A percentile compares a stretch with the other conserved stretches of the same genome.
phyloP scores from a whole-genome alignment of 2,888 invertebrate species.

The Drosophila neotestacea region DNA sequence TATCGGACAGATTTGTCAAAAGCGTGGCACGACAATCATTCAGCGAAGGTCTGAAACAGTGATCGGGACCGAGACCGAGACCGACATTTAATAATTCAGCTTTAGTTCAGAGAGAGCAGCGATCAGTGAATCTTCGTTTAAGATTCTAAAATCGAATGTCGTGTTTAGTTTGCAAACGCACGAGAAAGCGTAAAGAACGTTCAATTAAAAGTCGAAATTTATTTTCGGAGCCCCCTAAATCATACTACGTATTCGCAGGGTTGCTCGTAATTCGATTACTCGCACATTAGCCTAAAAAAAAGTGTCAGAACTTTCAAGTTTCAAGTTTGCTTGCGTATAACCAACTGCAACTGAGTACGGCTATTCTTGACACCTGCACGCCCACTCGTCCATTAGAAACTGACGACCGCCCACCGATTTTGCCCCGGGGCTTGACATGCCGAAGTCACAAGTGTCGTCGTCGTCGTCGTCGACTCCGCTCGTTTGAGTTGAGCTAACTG shows the following conservation, averaged over 20 bases:
- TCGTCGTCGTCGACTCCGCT: conserved; percentile 39
- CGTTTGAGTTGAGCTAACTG: conserved; percentile 19
- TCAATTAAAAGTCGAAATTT: background rate
- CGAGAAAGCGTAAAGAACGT: conserved; percentile 48
- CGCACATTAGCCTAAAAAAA: conserved; percentile 30
- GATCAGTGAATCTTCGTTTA: conserved; percentile 28
- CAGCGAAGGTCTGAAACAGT: conserved; percentile 26
- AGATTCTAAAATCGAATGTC: conserved; percentile 20
- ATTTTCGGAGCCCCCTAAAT: conserved; percentile 6
- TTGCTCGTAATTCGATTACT: conserved; percentile 25
- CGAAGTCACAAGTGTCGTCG: conserved; percentile 43
- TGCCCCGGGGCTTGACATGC: conserved; percentile 25
- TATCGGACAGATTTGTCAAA: conserved; percentile 78
- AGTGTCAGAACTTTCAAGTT: conserved; percentile 50
- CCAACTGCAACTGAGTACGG: conserved; percentile 38
- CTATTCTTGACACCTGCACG: conserved; percentile 43
- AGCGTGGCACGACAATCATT: conserved; percentile 62
- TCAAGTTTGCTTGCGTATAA: conserved; percentile 17
- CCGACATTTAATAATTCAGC: conserved; percentile 35
- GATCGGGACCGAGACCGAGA: conserved; percentile 32
- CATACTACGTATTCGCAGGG: conserved; percentile 11
- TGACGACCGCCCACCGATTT: conserved; percentile 42
- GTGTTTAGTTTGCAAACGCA: conserved; percentile 54
- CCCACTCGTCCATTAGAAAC: conserved; percentile 21
- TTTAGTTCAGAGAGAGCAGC: conserved; percentile 16